Conservation (phyloP, 2,113 vertebrate species). For the Eptatretus burgeri region DNA sequence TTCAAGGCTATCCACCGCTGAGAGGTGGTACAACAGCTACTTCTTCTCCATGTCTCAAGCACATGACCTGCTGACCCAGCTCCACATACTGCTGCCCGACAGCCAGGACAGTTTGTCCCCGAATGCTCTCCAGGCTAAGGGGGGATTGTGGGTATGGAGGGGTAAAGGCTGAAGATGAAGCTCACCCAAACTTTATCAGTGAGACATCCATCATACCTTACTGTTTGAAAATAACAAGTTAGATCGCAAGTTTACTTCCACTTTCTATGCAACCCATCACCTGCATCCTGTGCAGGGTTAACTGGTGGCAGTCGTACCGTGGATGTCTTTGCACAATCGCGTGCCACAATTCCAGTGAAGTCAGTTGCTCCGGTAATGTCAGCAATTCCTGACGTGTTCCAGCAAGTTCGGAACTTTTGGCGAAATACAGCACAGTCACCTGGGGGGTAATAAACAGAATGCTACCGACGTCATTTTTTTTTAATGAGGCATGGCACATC, state of each 20-base stretch:
- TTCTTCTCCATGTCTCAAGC: constrained; percentile 42
- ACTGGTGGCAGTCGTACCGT: constrained; percentile 19
- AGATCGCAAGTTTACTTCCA: background rate
- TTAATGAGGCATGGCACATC: too few relatives aligned
- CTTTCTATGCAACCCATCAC: background rate
- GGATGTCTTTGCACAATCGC: constrained; percentile 35
- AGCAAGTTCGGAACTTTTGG: constrained; percentile 45
- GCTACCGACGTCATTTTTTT: too few relatives aligned
- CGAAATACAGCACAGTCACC: constrained; percentile 52
- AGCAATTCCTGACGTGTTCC: constrained; percentile 32
- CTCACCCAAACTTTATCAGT: background rate
- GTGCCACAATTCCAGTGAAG: constrained; percentile 36
- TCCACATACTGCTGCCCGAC: constrained; percentile 52
- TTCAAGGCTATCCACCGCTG: constrained; percentile 42
- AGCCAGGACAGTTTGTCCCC: constrained; percentile 43
- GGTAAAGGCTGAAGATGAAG: background rate
- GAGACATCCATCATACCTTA: background rate
- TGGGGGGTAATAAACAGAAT: constrained; percentile 9
- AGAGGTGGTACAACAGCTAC: constrained; percentile 74
- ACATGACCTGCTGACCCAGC: constrained; percentile 33
- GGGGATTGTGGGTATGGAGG: constrained; percentile 2
- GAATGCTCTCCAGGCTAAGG: constrained; percentile 26
- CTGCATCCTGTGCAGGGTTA: background rate
- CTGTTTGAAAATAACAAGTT: background rate
- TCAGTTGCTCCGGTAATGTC: constrained; percentile 25